These are phyloP conservation scores for Epinotia ramella DNA, from an alignment of 2,888 invertebrate species.

Conservation along the genomic window DNA sequence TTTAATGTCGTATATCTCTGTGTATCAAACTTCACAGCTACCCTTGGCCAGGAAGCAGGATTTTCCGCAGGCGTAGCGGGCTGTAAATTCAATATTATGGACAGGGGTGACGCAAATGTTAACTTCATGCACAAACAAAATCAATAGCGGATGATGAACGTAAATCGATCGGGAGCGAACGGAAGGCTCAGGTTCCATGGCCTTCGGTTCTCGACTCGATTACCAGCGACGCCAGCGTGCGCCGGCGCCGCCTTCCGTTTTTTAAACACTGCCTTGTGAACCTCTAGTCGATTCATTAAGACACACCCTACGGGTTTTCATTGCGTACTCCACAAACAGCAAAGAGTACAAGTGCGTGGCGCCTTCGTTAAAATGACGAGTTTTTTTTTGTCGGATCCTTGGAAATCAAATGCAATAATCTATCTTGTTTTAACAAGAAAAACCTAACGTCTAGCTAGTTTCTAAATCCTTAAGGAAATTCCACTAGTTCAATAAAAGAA, in stretches of 20 bases:
- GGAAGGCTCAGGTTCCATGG: slow-evolving; percentile 78
- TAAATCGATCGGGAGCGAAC: slow-evolving; percentile 72
- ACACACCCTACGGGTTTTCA: not conserved
- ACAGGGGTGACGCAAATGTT: not conserved
- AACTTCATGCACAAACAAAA: slow-evolving; percentile 27
- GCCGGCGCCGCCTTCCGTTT: slow-evolving; percentile 73
- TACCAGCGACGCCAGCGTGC: slow-evolving; percentile 77
- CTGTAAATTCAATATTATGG: too few species aligned
- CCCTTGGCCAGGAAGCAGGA: not conserved
- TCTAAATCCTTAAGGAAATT: too few species aligned
- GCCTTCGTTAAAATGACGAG: not conserved
- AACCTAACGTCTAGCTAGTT: too few species aligned
- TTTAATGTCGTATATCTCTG: not conserved
- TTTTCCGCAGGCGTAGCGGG: not conserved
- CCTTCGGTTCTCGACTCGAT: slow-evolving; percentile 80
- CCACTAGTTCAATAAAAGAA: too few species aligned
- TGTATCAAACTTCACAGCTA: not conserved
- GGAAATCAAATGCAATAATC: too few species aligned
- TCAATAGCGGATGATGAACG: slow-evolving; percentile 52
- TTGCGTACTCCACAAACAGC: not conserved
- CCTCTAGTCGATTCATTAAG: not conserved
- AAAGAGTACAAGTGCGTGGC: not conserved
- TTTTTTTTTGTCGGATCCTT: not conserved
- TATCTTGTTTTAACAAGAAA: too few species aligned
- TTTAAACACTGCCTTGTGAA: slow-evolving; percentile 44